phyloP scores from a whole-genome alignment of 2,888 invertebrate species.

The Philereme vetulata region DNA sequence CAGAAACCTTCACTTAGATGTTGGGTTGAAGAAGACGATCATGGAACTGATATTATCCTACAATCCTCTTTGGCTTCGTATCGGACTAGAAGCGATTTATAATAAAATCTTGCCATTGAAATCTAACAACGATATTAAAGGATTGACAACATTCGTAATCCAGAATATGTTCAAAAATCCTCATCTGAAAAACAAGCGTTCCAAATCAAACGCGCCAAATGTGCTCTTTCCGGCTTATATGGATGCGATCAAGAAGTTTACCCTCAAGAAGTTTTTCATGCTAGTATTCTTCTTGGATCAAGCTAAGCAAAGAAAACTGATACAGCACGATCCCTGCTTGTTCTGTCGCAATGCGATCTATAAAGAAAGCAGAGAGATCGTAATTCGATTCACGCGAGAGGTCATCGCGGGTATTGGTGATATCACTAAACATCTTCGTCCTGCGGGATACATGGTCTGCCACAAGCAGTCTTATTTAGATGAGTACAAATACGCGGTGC shows the following conservation, averaged over 20 bases:
- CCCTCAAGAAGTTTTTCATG: slow-evolving; percentile 92
- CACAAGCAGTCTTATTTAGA: slow-evolving; percentile 93
- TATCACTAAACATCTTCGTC: slow-evolving; percentile 90
- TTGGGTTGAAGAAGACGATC: slow-evolving; percentile 90
- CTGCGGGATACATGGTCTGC: slow-evolving; percentile 88
- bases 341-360: slow-evolving; percentile 89
- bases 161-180: slow-evolving; percentile 91
- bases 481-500: slow-evolving; percentile 94
- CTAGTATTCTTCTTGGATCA: slow-evolving; percentile 93
- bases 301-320: slow-evolving; percentile 91
- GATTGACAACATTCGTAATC: slow-evolving; percentile 90
- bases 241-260: slow-evolving; percentile 89
- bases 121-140: slow-evolving; percentile 91
- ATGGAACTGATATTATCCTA: slow-evolving; percentile 91
- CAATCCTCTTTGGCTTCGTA: slow-evolving; percentile 95
- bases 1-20: slow-evolving; percentile 91
- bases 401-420: slow-evolving; percentile 92
- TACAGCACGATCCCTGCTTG: slow-evolving; percentile 95
- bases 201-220: slow-evolving; percentile 77
- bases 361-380: slow-evolving; percentile 91
- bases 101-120: slow-evolving; percentile 88
- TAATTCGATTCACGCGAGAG: slow-evolving; percentile 91
- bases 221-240: slow-evolving; percentile 87
- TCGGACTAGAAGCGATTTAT: slow-evolving; percentile 94
- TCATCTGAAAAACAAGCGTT: slow-evolving; percentile 86